Conservation (phyloP, 1,140 invertebrate species). For the Heliconius hermathena region DNA sequence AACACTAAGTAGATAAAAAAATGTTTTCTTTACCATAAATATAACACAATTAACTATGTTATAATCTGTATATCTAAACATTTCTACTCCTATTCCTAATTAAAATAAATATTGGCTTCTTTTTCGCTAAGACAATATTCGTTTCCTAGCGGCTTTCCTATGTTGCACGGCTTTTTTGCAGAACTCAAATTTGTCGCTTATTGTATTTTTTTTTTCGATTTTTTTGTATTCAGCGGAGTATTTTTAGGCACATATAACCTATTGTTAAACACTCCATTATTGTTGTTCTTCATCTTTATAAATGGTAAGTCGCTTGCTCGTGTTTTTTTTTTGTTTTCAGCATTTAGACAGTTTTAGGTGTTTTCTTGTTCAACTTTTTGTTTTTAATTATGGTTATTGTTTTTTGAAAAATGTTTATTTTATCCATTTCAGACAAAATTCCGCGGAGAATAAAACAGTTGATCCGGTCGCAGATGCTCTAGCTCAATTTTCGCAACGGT, state of each 20-base stretch:
- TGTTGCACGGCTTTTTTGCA: background rate
- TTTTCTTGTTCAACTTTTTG: background rate
- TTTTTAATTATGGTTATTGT: background rate
- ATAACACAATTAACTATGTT: no score
- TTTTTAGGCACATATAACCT: background rate
- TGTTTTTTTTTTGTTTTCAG: slow-evolving; percentile 7
- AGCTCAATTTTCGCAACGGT: slow-evolving; percentile 65
- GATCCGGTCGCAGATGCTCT: slow-evolving; percentile 59
- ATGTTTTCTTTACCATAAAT: background rate
- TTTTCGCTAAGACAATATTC: background rate
- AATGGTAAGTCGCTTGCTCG: background rate
- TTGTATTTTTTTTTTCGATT: background rate
- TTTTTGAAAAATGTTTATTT: background rate
- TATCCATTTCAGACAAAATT: slow-evolving; percentile 72
- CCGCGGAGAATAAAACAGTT: slow-evolving; percentile 65
- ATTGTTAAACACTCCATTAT: no score
- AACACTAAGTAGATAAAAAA: background rate
- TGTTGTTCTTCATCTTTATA: background rate
- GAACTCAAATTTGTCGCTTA: background rate
- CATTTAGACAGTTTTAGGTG: background rate
- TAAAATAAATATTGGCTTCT: background rate
- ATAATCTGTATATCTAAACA: no score
- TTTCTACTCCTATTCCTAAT: background rate
- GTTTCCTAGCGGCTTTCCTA: background rate
- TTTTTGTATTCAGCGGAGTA: background rate